Conservation (phyloP, 2,797 vertebrate genomes). For the Emys orbicularis region DNA sequence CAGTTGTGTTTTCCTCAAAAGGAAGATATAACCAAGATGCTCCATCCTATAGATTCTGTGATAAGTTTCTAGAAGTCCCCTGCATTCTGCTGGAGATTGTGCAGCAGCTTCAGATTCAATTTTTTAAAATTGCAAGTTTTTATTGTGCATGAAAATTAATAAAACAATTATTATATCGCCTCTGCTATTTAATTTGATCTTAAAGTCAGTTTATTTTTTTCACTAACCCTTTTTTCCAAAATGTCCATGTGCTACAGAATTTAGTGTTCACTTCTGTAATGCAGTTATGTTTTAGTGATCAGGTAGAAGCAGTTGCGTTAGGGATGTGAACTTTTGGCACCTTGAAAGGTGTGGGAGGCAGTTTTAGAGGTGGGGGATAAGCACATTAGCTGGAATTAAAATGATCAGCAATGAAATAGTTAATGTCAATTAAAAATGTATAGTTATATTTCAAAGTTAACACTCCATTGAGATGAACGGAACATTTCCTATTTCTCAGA, state of each 20-base stretch:
- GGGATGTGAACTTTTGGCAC: neutral
- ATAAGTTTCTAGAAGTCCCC: neutral
- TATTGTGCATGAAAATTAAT: neutral
- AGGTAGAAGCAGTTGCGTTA: neutral
- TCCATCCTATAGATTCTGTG: neutral
- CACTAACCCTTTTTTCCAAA: neutral
- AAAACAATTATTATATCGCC: neutral
- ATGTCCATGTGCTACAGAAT: neutral
- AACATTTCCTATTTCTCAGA: neutral
- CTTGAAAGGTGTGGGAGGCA: neutral
- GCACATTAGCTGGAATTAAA: neutral
- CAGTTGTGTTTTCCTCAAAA: neutral
- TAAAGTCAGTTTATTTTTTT: neutral
- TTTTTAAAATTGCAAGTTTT: neutral
- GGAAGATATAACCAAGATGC: neutral
- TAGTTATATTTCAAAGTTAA: neutral
- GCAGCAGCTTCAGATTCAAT: neutral
- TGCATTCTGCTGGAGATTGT: neutral
- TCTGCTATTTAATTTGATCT: neutral
- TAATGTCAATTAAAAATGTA: neutral
- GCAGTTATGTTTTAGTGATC: too few species aligned
- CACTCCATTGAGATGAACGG: neutral
- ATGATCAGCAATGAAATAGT: neutral
- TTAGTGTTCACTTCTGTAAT: neutral
- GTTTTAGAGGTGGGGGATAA: neutral